Evolutionary conservation across 1,140 invertebrate species (phyloP).

Genomic region (Bathynomus jamesi): DNA sequence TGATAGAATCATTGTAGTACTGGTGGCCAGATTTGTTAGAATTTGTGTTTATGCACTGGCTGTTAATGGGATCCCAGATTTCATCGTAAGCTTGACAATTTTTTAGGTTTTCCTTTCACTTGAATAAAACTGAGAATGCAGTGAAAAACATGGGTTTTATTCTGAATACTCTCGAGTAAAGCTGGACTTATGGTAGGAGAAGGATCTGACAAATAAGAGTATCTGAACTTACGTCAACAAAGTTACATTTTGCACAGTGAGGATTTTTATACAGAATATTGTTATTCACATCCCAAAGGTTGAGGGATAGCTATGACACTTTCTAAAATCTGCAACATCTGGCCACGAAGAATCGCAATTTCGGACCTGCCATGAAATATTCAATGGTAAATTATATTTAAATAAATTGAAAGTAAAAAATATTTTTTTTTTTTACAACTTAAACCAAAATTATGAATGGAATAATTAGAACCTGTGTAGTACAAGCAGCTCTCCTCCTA

Average conservation of each 20-base stretch:
- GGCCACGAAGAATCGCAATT: constrained; percentile 22
- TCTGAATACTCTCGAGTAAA: too few relatives aligned
- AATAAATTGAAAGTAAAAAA: not conserved
- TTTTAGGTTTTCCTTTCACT: not conserved
- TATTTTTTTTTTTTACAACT: not conserved
- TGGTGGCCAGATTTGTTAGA: not conserved
- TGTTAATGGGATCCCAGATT: constrained; percentile 23
- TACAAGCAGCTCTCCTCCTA: too few relatives aligned
- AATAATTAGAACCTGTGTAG: too few relatives aligned
- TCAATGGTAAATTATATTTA: not conserved
- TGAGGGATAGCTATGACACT: constrained; percentile 24
- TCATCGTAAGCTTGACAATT: constrained; percentile 24
- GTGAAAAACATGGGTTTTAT: not conserved
- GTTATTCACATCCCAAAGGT: not conserved
- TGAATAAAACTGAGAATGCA: not conserved
- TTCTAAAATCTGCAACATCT: constrained; percentile 18
- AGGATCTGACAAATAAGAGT: not conserved
- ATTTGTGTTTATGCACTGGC: constrained; percentile 16
- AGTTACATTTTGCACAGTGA: constrained; percentile 43
- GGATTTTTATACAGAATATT: constrained; percentile 42
- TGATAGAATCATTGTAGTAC: not conserved
- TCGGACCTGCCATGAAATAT: constrained; percentile 16
- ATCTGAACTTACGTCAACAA: constrained; percentile 21
- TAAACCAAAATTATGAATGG: not conserved
- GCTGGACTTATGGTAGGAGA: not conserved